Evolutionary conservation across 1,140 invertebrate species (phyloP), one percentile per base, ranked within the genome.

Genomic region (Drosophila ambigua): DNA sequence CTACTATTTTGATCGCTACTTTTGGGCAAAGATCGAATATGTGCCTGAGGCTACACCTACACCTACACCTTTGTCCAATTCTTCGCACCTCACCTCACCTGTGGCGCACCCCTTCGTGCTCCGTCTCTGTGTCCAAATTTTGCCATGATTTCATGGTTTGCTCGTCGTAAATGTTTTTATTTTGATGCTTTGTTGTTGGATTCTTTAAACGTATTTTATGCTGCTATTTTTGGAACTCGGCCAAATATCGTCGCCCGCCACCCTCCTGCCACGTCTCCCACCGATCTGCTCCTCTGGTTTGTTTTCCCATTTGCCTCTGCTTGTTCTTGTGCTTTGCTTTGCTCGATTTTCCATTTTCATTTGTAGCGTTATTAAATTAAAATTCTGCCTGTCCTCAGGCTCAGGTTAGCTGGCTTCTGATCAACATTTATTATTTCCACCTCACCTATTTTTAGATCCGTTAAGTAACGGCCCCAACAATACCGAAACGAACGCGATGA

Each of bases 391-490:
- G 66, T 81, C 69, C 59, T 81, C 73, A 71, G 67, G 52, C 58
- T 83, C 65, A 83, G 79, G 60, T 71, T 78, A 62, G 58, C 55
- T 41, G 65, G 53, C 55, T 41, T 55, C 63, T 52, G 73, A 76
- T 76, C 63, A 76, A 46, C 72, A 68, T 72, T 71, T 68, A 75
- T 67, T 79, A 79, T 75, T 74, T 39, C 77, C 52, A 76, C 79
- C 82, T 82, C 20, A 69, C 50, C 55, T 85, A 85, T 85, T 87
- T 87, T 60, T 85, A 82, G 81, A 73, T 20, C 35, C 64, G 81
- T 77, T 80, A 83, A 83, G 69, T 77, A 78, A 81, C 65, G 65
- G 35, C 35, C 51, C 28, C 48, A 69, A 59, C 24, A 52, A 68
- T 44, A 49, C 59, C 35, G 28, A 52, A 43, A 45, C 53, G 23